phyloP scores from a whole-genome alignment of 2,888 invertebrate genomes.

The Nomada fabriciana region DNA sequence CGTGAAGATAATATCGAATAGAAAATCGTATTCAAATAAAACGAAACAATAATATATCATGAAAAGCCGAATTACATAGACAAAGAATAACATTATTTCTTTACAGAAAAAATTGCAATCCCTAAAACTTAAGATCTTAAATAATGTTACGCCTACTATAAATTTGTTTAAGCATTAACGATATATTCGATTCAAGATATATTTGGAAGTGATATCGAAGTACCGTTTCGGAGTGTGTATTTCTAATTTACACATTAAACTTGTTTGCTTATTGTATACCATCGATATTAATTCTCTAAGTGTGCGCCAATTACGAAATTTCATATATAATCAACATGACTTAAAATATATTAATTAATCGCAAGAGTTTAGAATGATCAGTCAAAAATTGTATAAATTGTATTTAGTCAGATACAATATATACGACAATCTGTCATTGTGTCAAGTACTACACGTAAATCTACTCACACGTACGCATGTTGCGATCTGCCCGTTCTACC shows the following conservation, averaged over 20 bases:
- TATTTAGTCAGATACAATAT: neutral
- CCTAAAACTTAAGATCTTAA: neutral
- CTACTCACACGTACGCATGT: constrained; percentile 62
- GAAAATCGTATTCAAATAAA: neutral
- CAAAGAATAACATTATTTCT: neutral
- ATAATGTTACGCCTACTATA: neutral
- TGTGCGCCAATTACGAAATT: neutral
- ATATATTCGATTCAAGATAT: neutral
- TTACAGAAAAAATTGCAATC: neutral
- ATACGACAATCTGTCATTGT: neutral
- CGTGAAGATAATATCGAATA: neutral
- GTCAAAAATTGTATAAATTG: neutral
- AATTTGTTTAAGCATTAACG: neutral
- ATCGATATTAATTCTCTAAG: neutral
- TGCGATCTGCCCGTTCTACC: constrained; percentile 6
- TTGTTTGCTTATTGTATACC: neutral
- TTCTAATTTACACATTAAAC: neutral
- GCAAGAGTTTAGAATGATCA: neutral
- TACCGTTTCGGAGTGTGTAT: neutral
- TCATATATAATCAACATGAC: neutral
- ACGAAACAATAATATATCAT: neutral
- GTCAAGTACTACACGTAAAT: neutral
- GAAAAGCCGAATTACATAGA: neutral
- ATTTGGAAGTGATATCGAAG: neutral
- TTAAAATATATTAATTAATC: neutral